Conservation (phyloP, 2,888 invertebrate genomes). For the Eilema caniola region DNA sequence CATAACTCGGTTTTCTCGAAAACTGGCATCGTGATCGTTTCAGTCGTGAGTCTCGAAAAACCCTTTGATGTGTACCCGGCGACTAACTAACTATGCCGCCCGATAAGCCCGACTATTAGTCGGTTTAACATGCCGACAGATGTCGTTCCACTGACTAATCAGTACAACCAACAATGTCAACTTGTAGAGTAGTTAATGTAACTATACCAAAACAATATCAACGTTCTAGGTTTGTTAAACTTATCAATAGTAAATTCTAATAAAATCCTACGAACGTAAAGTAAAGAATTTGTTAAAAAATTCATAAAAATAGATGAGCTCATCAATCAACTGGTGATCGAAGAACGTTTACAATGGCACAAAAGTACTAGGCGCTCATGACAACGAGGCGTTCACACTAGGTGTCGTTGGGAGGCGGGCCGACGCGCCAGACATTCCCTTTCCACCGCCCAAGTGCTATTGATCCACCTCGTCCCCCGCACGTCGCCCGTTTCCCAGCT, state of each 20-base stretch:
- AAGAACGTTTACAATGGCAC: constrained; percentile 66
- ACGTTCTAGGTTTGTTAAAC: not conserved
- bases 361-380: constrained; percentile 79
- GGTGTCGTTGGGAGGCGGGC: constrained; percentile 80
- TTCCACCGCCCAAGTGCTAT: constrained; percentile 76
- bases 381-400: constrained; percentile 80
- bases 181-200: constrained; percentile 35
- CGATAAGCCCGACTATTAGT: constrained; percentile 66
- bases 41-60: constrained; percentile 75
- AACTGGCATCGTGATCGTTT: constrained; percentile 73
- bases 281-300: not conserved
- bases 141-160: constrained; percentile 63
- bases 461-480: constrained; percentile 73
- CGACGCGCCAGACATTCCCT: constrained; percentile 80
- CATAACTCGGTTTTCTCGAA: constrained; percentile 79
- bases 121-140: constrained; percentile 63
- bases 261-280: not conserved
- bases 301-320: constrained; percentile 1
- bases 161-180: constrained; percentile 62
- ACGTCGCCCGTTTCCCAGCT: constrained; percentile 53
- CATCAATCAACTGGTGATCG: constrained; percentile 53
- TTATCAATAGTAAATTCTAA: not conserved
- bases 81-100: constrained; percentile 75
- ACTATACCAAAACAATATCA: not conserved
- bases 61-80: constrained; percentile 78